Base-by-base conservation (phyloP, 2,888 invertebrate genomes). In the Drosophila colorata region DNA sequence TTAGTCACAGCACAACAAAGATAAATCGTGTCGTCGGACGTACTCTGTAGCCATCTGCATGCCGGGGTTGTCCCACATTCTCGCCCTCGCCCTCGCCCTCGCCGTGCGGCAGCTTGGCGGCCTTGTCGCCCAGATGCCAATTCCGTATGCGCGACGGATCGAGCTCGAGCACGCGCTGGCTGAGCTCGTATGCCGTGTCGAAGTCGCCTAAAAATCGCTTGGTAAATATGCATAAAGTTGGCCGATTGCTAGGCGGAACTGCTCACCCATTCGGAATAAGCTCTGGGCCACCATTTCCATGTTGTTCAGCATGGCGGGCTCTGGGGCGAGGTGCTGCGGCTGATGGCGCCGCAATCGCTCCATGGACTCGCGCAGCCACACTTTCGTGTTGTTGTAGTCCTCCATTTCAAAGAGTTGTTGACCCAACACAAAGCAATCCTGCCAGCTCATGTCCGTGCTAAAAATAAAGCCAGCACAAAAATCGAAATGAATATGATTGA, bases 351-450 rank as follows among this genome's bases (percentile, higher is more conserved):
- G 94, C 71, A 95, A 93, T 71, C 97, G 95, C 48, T 94, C 93
- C 86, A 98, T 94, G 0, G 99, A 97, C 91, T 98, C 98, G 76
- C 95, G 94, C 97, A 99, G 98, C 99, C 99, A 99, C 46, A 96
- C 93, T n/a, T 96, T 94, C 0, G 98, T 97, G 91, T 99, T 98
- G 90, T 96, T 97, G 91, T 95, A 97, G 92, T 99, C 98, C 37
- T 96, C 96, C 79, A 96, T 95, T 90, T 97, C 96, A 93, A 99
- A 99, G 9, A 97, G 95, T 77, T 97, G 96, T 66, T 98, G 94
- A 8, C 98, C 99, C 46, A 99, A 93, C 93, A 98, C 98, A 93
- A 97, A 98, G 90, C 99, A 98, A 92, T 99, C 99, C 57, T 96
- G 96, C 37, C 98, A 97, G 92, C 94, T 93, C 93, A 95, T 94